These are phyloP conservation scores for Oasisia sp. DNA, from an alignment of 2,888 invertebrate genomes.

Conservation along the genomic window DNA sequence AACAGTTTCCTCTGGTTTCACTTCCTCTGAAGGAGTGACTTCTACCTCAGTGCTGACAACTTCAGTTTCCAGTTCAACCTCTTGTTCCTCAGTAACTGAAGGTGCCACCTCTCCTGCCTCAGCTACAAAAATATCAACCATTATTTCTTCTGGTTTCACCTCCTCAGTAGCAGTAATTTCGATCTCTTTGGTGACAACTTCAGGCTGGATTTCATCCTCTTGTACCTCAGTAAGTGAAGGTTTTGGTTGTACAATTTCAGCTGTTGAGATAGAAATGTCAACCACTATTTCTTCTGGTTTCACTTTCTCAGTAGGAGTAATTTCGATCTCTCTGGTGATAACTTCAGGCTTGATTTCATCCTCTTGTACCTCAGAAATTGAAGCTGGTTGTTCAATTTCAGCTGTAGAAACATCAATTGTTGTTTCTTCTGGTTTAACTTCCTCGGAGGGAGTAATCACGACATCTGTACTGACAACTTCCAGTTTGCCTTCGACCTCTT, in stretches of 20 bases:
- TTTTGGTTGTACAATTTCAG: slow-evolving; percentile 23
- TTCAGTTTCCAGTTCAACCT: slow-evolving; percentile 25
- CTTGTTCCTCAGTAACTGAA: neutral
- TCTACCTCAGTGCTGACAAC: slow-evolving; percentile 9
- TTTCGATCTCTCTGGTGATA: too few species aligned
- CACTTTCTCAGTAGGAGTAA: neutral
- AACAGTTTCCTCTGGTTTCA: slow-evolving; percentile 4
- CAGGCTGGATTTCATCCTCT: slow-evolving; percentile 18
- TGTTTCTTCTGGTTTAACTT: neutral
- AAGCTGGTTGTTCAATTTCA: too few species aligned
- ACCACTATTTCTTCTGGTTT: slow-evolving; percentile 28
- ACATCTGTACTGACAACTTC: slow-evolving; percentile 27
- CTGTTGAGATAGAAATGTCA: slow-evolving; percentile 23
- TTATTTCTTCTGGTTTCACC: slow-evolving; percentile 26
- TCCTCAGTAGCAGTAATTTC: slow-evolving; percentile 29
- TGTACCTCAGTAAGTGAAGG: slow-evolving; percentile 20
- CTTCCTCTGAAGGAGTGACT: neutral
- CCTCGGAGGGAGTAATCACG: too few species aligned
- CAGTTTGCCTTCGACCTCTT: slow-evolving; percentile 23
- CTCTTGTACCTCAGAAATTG: too few species aligned
- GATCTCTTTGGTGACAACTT: slow-evolving; percentile 18
- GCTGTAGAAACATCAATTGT: too few species aligned
- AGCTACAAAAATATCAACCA: slow-evolving; percentile 23
- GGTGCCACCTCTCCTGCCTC: neutral
- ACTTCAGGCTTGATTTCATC: too few species aligned